These are phyloP conservation scores for Laticauda laticaudata DNA, from an alignment of 2,113 vertebrate genomes.

Conservation along the genomic window DNA sequence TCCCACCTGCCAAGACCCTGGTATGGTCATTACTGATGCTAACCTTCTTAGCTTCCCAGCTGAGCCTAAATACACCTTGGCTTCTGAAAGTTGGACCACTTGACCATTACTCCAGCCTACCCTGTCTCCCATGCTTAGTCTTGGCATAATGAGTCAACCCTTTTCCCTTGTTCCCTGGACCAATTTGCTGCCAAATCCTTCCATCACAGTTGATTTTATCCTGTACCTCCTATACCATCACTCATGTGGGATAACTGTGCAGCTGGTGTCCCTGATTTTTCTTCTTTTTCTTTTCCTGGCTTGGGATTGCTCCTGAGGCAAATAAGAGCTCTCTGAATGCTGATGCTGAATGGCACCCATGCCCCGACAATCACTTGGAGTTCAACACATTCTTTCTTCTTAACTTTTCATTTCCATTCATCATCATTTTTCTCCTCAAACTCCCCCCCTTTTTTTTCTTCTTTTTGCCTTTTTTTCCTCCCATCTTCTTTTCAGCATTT, in stretches of 20 bases:
- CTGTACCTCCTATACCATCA: background rate
- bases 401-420: background rate
- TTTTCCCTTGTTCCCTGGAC: background rate
- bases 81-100: background rate
- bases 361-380: background rate
- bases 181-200: background rate
- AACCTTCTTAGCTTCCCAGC: background rate
- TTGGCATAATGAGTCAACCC: background rate
- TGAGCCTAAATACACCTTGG: background rate
- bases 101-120: background rate
- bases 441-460: background rate
- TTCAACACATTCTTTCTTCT: background rate
- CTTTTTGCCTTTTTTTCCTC: background rate
- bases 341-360: background rate
- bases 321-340: background rate
- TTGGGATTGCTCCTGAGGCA: background rate
- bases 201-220: background rate
- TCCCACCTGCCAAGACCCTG: background rate
- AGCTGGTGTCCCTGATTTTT: background rate
- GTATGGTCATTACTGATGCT: background rate
- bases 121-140: background rate
- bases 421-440: background rate
- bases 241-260: background rate
- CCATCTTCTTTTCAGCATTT: background rate
- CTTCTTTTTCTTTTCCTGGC: background rate